phyloP scores from a whole-genome alignment of 2,113 vertebrate species.

The Irena cyanogastra region DNA sequence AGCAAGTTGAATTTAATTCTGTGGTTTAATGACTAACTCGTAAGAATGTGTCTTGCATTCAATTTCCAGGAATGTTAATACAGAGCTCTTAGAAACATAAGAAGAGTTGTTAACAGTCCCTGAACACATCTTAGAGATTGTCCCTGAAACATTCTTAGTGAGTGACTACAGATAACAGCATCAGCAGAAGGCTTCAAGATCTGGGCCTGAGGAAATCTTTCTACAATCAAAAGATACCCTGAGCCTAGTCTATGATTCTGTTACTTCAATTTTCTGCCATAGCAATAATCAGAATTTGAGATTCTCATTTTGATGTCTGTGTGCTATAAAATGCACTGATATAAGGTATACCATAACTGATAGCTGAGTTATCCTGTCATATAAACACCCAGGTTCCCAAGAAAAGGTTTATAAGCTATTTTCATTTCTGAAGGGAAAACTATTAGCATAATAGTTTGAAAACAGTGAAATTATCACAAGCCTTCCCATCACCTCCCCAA shows the following conservation, averaged over 20 bases:
- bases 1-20: neutral
- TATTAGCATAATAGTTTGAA: neutral
- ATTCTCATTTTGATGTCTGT: neutral
- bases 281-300: neutral
- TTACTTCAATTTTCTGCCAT: neutral
- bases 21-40: slow-evolving; percentile 43
- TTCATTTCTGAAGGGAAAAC: neutral
- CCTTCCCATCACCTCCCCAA: neutral
- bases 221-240: neutral
- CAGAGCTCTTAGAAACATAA: neutral
- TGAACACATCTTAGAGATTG: neutral
- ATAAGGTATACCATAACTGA: neutral
- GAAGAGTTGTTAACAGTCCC: neutral
- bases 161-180: neutral
- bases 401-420: neutral
- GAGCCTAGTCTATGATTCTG: neutral
- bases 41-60: neutral
- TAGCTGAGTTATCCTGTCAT: neutral
- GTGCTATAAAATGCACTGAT: neutral
- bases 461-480: neutral
- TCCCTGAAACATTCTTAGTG: neutral
- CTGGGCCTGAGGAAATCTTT: neutral
- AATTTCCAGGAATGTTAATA: neutral
- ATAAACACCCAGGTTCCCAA: neutral
- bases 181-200: neutral